Evolutionary conservation across 1,140 invertebrate genomes (phyloP), one percentile per base, ranked within the genome.

Genomic region (Drosophila sechellia): DNA sequence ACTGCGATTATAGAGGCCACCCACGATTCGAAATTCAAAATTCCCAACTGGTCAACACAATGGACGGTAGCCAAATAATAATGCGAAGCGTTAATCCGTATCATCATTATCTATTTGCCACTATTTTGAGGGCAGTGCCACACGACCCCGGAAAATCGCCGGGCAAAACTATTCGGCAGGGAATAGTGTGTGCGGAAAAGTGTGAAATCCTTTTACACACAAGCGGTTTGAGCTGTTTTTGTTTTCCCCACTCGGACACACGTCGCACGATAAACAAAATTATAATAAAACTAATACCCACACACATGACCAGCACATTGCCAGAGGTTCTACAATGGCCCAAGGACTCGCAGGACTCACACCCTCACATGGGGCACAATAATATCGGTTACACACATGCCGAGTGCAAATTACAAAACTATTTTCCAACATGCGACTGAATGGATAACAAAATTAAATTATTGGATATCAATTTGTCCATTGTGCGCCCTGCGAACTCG

Each of bases 381-480:
- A 89, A 89, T 89, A 89, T 89, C 84, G 84, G 84, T 89, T 89
- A 89, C 84, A 89, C 84, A 74, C 84, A 87, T 89, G 79, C 79
- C 79, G 72, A 87, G 83, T 78, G 84, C 84, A 89, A 89, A 89
- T 89, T 89, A 89, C 85, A 89, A 89, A 89, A 89, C 84, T 89
- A 89, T 89, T 84, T 89, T 84, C 60, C 79, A 86, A 86, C 85
- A 87, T 79, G 79, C 58, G 70, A 61, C 69, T 81, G 65, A 85
- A 80, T 84, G 85, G 85, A 90, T 85, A 85, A 90, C 81, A 90
- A 77, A 90, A 87, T 87, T 90, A 86, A 87, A 90, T 90, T 90
- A 90, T 87, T 90, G 87, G 77, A 90, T 90, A 90, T 87, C 79
- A 87, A 90, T 80, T 90, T 90, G 81, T 79, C 69, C 74, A 84